These are phyloP conservation scores for Cataglyphis cursor DNA, from an alignment of 2,888 invertebrate species.

Conservation along the genomic window DNA sequence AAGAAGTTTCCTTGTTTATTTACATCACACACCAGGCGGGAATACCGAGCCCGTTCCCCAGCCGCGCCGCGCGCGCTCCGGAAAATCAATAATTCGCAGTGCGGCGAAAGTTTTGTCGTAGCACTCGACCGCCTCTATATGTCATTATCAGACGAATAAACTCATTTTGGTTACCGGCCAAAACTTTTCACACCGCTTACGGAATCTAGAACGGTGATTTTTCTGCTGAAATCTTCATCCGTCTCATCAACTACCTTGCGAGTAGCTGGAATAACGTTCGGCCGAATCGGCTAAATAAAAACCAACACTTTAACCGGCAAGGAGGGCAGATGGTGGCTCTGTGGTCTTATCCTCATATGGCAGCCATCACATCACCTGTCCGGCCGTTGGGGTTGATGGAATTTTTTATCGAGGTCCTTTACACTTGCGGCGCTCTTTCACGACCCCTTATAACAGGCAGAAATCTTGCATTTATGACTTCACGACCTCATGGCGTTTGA, in stretches of 20 bases:
- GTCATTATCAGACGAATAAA: constrained; percentile 9
- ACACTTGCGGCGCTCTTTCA: constrained; percentile 1
- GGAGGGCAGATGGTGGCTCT: constrained; percentile 79
- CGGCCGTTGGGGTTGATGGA: constrained; percentile 81
- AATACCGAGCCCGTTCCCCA: constrained; percentile 72
- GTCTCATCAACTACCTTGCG: background rate
- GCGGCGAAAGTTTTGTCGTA: constrained; percentile 85
- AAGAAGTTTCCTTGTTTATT: constrained; percentile 82
- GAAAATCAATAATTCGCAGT: constrained; percentile 86
- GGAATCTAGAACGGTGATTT: background rate
- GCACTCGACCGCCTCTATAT: constrained; percentile 34
- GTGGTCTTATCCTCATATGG: constrained; percentile 72
- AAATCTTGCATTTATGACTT: background rate
- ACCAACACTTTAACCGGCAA: constrained; percentile 75
- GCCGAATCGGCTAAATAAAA: background rate
- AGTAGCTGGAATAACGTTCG: background rate
- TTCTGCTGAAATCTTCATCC: background rate
- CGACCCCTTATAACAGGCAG: background rate
- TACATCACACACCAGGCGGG: constrained; percentile 78
- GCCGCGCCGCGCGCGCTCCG: constrained; percentile 59
- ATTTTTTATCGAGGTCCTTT: constrained; percentile 82
- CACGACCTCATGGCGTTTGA: constrained; percentile 25
- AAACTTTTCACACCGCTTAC: background rate
- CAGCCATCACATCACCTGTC: constrained; percentile 81
- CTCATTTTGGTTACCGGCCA: background rate